Conservation (phyloP, 2,888 invertebrate genomes). For the Ommatoiulus sabulosus region DNA sequence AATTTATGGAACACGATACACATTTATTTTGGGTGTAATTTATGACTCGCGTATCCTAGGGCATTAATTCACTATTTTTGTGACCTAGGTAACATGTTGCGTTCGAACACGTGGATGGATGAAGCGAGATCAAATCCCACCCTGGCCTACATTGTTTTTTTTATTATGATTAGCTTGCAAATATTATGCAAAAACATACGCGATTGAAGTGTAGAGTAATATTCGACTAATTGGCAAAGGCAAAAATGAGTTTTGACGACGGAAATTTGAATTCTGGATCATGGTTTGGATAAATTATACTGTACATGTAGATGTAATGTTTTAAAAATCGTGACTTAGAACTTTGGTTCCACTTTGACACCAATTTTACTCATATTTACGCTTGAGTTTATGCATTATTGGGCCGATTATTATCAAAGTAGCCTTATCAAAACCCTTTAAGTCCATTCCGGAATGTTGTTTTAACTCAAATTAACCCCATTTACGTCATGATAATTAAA, state of each 20-base stretch:
- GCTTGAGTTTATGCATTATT: neutral
- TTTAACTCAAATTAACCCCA: neutral
- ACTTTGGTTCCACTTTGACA: constrained; percentile 1
- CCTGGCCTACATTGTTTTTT: neutral
- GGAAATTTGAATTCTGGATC: neutral
- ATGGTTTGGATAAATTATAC: neutral
- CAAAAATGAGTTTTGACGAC: neutral
- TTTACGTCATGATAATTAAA: neutral
- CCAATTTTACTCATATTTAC: neutral
- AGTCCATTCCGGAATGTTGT: neutral
- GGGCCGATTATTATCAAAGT: neutral
- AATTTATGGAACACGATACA: neutral
- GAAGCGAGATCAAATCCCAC: neutral
- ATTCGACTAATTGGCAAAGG: neutral
- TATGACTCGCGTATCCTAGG: neutral
- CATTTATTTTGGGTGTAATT: neutral
- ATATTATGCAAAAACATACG: neutral
- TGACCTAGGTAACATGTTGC: neutral
- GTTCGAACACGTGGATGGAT: neutral
- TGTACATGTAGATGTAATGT: neutral
- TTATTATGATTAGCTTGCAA: neutral
- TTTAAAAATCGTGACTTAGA: neutral
- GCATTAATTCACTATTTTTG: neutral
- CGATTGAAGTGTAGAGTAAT: neutral
- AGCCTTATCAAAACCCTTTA: neutral